Evolutionary conservation across 2,113 vertebrate species (phyloP).

Genomic region (Herpetotheres cachinnans): DNA sequence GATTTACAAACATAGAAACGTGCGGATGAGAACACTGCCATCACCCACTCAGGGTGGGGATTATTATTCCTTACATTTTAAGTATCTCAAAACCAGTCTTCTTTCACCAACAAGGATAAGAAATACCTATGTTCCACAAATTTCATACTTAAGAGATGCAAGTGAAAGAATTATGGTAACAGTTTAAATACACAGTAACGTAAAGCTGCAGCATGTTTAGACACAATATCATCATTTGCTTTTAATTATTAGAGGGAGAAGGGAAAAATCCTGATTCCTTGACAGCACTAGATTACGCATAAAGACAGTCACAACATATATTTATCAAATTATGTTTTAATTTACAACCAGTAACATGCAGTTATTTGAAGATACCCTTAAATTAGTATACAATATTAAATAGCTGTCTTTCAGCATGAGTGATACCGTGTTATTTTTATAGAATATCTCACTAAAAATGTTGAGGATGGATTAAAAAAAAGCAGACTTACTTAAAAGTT

Average conservation of each 20-base stretch:
- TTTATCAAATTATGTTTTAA: slow-evolving; percentile 6
- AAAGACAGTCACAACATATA: background rate
- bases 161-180: background rate
- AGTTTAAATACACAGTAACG: background rate
- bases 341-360: background rate
- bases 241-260: background rate
- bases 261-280: background rate
- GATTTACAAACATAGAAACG: background rate
- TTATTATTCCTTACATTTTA: background rate
- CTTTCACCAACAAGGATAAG: background rate
- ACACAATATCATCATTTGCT: background rate
- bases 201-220: background rate
- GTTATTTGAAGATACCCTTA: background rate
- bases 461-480: background rate
- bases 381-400: background rate
- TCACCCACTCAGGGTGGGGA: background rate
- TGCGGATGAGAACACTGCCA: background rate
- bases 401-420: background rate
- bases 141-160: background rate
- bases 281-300: background rate
- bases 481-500: background rate
- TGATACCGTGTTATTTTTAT: background rate
- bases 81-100: background rate
- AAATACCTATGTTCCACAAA: background rate
- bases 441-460: background rate